These are phyloP conservation scores for Lasioglossum calceatum DNA, from an alignment of 2,888 invertebrate genomes.

Conservation along the genomic window DNA sequence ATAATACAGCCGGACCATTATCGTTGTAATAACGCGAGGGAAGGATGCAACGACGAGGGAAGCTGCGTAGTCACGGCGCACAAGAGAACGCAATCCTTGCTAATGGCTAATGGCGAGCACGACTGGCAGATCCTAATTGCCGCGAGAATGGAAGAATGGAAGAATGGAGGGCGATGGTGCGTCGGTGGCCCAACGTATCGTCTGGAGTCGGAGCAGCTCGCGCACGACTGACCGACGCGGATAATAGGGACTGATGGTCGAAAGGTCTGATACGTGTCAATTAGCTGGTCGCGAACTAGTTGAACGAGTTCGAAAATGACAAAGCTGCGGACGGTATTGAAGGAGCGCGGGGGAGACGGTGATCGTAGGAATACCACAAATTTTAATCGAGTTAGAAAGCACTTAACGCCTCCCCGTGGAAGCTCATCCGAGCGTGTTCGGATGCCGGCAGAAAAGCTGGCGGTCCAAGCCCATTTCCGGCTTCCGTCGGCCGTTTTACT, in stretches of 20 bases:
- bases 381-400: slow-evolving; percentile 60
- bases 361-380: slow-evolving; percentile 42
- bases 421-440: slow-evolving; percentile 42
- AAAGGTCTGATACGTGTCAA: not conserved
- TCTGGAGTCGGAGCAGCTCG: not conserved
- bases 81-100: slow-evolving; percentile 19
- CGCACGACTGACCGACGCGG: not conserved
- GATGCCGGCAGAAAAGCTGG: slow-evolving; percentile 1
- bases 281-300: not conserved
- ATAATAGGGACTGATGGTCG: not conserved
- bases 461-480: slow-evolving; percentile 16
- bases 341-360: not conserved
- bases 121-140: slow-evolving; percentile 17
- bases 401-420: slow-evolving; percentile 47
- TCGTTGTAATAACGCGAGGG: not conserved
- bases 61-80: slow-evolving; percentile 19
- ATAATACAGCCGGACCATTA: slow-evolving; percentile 31
- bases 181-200: not conserved
- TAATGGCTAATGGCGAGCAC: slow-evolving; percentile 32
- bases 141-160: not conserved
- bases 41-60: slow-evolving; percentile 17
- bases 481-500: slow-evolving; percentile 13
- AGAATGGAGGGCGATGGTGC: not conserved
- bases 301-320: not conserved
- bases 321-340: not conserved